These are phyloP conservation scores for Channa maculata DNA, from an alignment of 2,113 vertebrate species.

Conservation along the genomic window DNA sequence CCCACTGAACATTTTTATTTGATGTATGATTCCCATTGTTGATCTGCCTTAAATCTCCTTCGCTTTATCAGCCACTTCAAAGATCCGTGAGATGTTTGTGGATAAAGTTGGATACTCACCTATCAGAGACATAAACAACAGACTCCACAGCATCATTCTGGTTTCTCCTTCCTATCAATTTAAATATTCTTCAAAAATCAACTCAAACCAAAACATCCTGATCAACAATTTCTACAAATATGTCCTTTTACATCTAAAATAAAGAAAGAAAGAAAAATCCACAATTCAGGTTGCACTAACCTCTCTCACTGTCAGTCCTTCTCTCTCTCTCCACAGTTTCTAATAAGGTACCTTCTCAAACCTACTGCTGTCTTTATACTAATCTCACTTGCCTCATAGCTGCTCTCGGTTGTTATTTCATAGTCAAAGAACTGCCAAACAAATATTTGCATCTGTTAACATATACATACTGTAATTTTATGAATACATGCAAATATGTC, in stretches of 20 bases:
- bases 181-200: background rate
- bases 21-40: no score
- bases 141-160: constrained; percentile 31
- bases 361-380: accelerated
- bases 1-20: no score
- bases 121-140: constrained; percentile 12
- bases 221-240: background rate
- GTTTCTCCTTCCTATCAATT: no score
- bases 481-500: no score
- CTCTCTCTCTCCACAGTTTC: background rate
- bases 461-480: background rate
- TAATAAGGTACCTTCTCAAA: background rate
- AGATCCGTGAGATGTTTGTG: background rate
- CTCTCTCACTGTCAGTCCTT: background rate
- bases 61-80: background rate
- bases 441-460: background rate
- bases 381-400: background rate
- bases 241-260: no score
- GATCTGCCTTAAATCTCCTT: no score
- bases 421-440: background rate
- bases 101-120: constrained; percentile 30
- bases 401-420: background rate
- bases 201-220: background rate
- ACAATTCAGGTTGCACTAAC: background rate
- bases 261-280: no score